A percentile compares a stretch with the other conserved stretches of the same genome.
These are phyloP conservation scores for Ricordea florida DNA, from an alignment of 92 coral and sea anemone species.

Conservation along the genomic window DNA sequence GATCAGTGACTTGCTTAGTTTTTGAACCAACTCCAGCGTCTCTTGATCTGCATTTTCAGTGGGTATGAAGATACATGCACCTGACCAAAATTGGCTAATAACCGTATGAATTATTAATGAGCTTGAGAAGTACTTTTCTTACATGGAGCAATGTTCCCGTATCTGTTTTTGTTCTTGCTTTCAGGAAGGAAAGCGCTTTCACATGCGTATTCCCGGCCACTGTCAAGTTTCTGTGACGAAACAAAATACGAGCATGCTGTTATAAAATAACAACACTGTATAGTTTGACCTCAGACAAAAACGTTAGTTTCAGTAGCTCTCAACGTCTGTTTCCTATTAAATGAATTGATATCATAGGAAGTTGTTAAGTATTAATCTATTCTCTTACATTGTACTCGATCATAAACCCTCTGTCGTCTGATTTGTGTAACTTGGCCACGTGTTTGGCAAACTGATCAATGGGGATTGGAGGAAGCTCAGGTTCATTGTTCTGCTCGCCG, in stretches of 20 bases:
- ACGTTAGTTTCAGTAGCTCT: too few relatives aligned
- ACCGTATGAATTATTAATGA: too few relatives aligned
- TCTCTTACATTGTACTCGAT: conserved; percentile 90
- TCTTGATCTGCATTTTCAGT: too few relatives aligned
- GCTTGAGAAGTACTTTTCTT: too few relatives aligned
- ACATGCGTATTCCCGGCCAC: conserved; percentile 80
- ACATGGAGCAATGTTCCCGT: conserved; percentile 97
- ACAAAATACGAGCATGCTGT: neutral
- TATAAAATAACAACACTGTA: neutral
- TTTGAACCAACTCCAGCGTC: too few relatives aligned
- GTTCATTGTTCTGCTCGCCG: conserved; percentile 83
- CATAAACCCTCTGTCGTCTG: conserved; percentile 99
- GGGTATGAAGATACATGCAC: too few relatives aligned
- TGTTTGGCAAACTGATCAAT: conserved; percentile 89
- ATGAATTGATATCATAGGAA: neutral
- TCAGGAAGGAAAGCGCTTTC: conserved; percentile 70
- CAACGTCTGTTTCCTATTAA: too few relatives aligned
- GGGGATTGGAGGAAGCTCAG: conserved; percentile 85
- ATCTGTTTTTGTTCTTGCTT: conserved; percentile 94
- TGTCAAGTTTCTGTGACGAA: conserved; percentile 83
- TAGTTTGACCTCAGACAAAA: too few relatives aligned
- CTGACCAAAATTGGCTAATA: too few relatives aligned
- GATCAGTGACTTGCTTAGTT: too few relatives aligned
- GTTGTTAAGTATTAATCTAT: neutral
- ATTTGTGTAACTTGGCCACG: conserved; percentile 95